A percentile compares a stretch with the other conserved stretches of the same genome.
These are phyloP conservation scores for Ischnus inquisitorius DNA, from an alignment of 2,888 invertebrate genomes.

Conservation along the genomic window DNA sequence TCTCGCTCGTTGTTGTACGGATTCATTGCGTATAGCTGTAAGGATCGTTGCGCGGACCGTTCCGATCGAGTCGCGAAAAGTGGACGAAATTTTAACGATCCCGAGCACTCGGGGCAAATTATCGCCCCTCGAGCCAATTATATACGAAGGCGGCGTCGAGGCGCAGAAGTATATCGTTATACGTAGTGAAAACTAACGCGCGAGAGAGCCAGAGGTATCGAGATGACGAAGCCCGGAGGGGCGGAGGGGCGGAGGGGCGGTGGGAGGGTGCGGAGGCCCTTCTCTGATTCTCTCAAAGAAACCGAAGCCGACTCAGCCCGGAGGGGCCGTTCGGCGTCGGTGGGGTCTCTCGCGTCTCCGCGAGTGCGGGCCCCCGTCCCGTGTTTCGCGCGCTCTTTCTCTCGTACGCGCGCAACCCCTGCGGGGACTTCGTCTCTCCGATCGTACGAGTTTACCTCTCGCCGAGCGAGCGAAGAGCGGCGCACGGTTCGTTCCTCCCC, in stretches of 20 bases:
- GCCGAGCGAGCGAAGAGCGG: not conserved
- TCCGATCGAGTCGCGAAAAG: conserved; percentile 68
- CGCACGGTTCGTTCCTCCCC: not conserved
- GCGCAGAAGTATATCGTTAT: conserved; percentile 69
- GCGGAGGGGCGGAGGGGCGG: too few species aligned
- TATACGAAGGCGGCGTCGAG: conserved; percentile 64
- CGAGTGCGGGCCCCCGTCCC: conserved; percentile 31
- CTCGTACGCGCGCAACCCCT: not conserved
- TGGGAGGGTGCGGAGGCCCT: conserved; percentile 10
- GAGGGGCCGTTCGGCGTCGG: conserved; percentile 60
- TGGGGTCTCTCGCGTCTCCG: conserved; percentile 63
- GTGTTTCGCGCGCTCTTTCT: conserved; percentile 26
- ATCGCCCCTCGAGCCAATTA: conserved; percentile 81
- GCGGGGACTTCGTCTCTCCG: not conserved
- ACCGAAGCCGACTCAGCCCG: conserved; percentile 62
- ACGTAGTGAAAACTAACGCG: too few species aligned
- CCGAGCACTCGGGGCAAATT: conserved; percentile 80
- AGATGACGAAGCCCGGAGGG: too few species aligned
- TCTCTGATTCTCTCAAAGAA: conserved; percentile 61
- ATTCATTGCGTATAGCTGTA: not conserved
- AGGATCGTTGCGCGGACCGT: not conserved
- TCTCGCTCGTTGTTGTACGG: not conserved
- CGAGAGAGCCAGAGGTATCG: conserved; percentile 13
- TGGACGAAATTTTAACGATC: conserved; percentile 80
- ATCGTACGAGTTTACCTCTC: not conserved